These are phyloP conservation scores for Chelmon rostratus DNA, from an alignment of 2,797 vertebrate genomes.

Conservation along the genomic window DNA sequence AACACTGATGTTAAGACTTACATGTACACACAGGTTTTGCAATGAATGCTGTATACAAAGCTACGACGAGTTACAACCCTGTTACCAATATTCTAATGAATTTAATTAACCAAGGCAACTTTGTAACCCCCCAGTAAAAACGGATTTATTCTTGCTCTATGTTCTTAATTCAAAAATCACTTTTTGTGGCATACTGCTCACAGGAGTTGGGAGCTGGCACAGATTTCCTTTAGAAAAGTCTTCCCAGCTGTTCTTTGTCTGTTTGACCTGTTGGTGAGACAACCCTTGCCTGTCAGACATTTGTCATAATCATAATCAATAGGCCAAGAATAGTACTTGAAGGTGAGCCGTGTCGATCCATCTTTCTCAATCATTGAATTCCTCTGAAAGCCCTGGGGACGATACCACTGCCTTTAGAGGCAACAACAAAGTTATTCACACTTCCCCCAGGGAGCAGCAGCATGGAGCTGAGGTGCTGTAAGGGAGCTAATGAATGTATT, in stretches of 20 bases:
- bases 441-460: conserved; percentile 38
- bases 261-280: conserved; percentile 19
- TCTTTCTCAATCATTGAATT: conserved; percentile 54
- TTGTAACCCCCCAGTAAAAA: not conserved
- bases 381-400: conserved; percentile 39
- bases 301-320: conserved; percentile 53
- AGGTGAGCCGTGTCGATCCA: conserved; percentile 42
- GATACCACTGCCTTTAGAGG: conserved; percentile 41
- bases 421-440: conserved; percentile 52
- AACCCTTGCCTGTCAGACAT: conserved; percentile 25
- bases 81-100: not conserved
- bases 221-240: conserved; percentile 16
- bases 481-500: conserved; percentile 74
- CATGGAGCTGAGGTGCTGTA: conserved; percentile 32
- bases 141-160: not conserved
- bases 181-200: not conserved
- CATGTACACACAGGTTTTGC: not conserved
- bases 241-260: conserved; percentile 1
- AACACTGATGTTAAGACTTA: not conserved
- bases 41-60: not conserved
- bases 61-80: not conserved
- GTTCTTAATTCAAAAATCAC: not conserved
- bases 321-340: conserved; percentile 38
- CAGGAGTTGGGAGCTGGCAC: not conserved
- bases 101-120: not conserved